Evolutionary conservation across 2,113 vertebrate species (phyloP), one percentile per base, ranked within the genome.

Genomic region (Dendrocopos noguchii): DNA sequence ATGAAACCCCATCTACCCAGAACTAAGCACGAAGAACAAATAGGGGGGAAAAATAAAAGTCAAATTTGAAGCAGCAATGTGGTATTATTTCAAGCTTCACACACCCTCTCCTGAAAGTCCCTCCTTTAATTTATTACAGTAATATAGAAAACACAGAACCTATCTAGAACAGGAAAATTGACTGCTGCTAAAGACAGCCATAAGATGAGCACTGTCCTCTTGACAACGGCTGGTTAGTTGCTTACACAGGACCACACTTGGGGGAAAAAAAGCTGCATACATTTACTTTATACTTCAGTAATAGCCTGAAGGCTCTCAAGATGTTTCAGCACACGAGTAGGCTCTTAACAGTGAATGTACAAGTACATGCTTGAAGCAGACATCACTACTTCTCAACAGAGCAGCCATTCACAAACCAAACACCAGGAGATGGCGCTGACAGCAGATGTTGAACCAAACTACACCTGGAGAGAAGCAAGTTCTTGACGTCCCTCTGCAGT

Each of bases 191-290:
- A 34, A 70, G 29, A 21, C 3, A 9, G 34, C 15, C n/a, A 53
- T 1, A 2, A 55, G 22, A 67, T 19, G 16, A 60, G 17, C 33
- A 42, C 4, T 3, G 2, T 15, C 33, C 15, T 71, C 64, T 73
- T 79, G 18, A 36, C 15, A 71, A 82, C 2, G 6, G 25, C 17
- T 55, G 21, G 27, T 42, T 47, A 50, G 28, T 10, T 29, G 7
- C 42, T 77, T 52, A 27, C 72, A 34, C 8, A 44, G 36, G 59
- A 39, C 28, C 89, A 55, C 31, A 42, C 8, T 7, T 17, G 17
- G 24, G 33, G 19, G 13, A 4, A 25, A n/a, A 19, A 31, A 39
- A 1, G 0, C 34, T 77, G 34, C 0, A 0, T 17, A 50, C 29
- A 46, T 44, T 66, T 78, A 75, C 6, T 10, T n/a, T 50, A 14